Conservation (phyloP, 2,888 invertebrate genomes). For the Apodemia mormo region DNA sequence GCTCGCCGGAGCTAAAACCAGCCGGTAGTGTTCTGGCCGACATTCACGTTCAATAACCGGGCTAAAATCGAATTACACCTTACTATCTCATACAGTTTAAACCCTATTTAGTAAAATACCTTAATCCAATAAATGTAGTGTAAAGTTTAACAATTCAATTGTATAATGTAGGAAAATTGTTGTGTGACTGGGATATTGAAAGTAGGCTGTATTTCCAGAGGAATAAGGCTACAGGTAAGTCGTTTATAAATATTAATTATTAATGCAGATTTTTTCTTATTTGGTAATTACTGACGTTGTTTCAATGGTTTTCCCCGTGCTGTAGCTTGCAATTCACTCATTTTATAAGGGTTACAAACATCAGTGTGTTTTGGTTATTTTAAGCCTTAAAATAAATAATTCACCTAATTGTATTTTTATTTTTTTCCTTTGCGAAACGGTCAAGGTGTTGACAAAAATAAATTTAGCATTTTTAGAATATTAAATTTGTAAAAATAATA, state of each 20-base stretch:
- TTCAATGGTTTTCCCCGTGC: background rate
- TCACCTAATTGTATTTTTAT: too few species aligned
- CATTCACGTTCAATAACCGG: conserved; percentile 6
- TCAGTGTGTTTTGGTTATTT: background rate
- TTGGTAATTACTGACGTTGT: background rate
- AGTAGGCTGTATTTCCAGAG: conserved; percentile 20
- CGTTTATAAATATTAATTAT: conserved; percentile 14
- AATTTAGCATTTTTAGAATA: too few species aligned
- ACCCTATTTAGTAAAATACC: background rate
- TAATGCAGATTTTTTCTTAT: background rate
- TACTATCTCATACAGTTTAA: background rate
- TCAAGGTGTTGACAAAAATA: too few species aligned
- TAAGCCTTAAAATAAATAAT: background rate
- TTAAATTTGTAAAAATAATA: too few species aligned
- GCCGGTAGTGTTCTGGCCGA: conserved; percentile 33
- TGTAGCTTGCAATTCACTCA: background rate
- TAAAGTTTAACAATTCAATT: background rate
- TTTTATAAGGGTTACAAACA: background rate
- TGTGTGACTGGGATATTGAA: conserved; percentile 13
- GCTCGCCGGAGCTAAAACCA: conserved; percentile 57
- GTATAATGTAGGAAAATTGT: conserved; percentile 19
- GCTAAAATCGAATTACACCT: conserved; percentile 29
- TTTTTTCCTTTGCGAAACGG: too few species aligned
- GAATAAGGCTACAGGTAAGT: conserved; percentile 22
- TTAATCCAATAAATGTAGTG: background rate